phyloP scores from a whole-genome alignment of 2,113 vertebrate genomes.

The Tyrannus savana region DNA sequence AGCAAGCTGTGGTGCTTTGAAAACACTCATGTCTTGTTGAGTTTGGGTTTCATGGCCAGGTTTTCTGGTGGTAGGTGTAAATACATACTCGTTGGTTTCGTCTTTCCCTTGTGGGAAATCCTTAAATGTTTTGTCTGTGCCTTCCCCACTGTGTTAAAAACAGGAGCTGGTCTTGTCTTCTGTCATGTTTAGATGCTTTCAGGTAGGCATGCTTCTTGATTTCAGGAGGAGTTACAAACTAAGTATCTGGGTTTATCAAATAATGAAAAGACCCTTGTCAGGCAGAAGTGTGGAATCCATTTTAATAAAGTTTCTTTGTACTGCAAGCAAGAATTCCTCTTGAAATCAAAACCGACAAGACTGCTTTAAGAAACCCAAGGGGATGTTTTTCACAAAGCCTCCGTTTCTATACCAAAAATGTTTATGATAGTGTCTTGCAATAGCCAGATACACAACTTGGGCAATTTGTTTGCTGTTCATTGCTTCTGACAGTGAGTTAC shows the following conservation, averaged over 20 bases:
- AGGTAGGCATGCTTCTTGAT: neutral
- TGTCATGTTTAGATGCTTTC: neutral
- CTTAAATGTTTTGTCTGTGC: neutral
- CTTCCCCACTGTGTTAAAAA: neutral
- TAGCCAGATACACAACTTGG: slow-evolving; percentile 21
- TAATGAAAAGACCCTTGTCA: neutral
- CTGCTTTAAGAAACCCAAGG: neutral
- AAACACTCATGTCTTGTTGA: neutral
- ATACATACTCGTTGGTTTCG: neutral
- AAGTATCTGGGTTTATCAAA: neutral
- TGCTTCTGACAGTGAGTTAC: neutral
- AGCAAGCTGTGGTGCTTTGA: neutral
- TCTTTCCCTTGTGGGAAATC: neutral
- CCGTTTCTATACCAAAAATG: neutral
- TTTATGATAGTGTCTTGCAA: neutral
- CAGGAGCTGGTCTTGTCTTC: neutral
- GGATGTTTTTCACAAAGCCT: neutral
- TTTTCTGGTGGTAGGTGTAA: neutral
- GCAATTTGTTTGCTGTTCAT: slow-evolving; percentile 37
- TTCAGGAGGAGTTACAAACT: neutral
- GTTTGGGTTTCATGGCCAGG: neutral
- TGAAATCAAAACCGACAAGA: neutral
- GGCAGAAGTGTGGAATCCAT: neutral
- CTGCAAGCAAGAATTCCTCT: neutral
- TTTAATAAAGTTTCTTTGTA: neutral